Base-by-base conservation (phyloP, 2,113 vertebrate species). In the Oreochromis spilurus region DNA sequence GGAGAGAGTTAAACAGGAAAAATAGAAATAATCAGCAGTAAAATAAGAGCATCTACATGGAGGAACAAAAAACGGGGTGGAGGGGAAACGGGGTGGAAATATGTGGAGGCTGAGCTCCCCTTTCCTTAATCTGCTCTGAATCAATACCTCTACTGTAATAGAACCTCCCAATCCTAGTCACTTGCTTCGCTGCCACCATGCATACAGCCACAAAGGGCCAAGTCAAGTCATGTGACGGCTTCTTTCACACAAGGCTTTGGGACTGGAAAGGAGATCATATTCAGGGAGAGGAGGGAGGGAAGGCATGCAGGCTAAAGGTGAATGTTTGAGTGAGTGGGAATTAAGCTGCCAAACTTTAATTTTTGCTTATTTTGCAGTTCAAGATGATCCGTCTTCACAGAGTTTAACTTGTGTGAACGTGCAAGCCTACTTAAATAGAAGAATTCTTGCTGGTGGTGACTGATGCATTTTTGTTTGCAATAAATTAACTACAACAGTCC, bases 71-170 rank as follows among this genome's bases (percentile, higher is more conserved):
- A 45, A 3, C 2, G 0, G 11, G 29, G 6, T 7, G 9, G 14
- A 14, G 43, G 24, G 26, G 19, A 21, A n/a, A 6, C 7, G 7
- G 29, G 62, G 11, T 72, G 52, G 21, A 52, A 58, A 48, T 7
- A 82, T 79, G 78, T 79, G 48, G 57, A 89, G n/a, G 67, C 67
- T 84, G 54, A 87, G 24, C 84, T 26, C 45, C 58, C 62, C 34
- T 26, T 19, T 70, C 52, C 79, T 80, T 89, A 95, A 95, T 93
- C 90, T 70, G 72, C 48, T 58, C 62, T 89, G 92, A 93, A 95
- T 95, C 93, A 95, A 95, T 95, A 93, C 84, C 89, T 75, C 92
- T 88, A 93, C 86, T 94, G 94, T 95, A 94, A 92, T 36, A 85
- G 88, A 89, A 62, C 62, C 84, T 85, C 84, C 82, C 90, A 93